Percentiles rank a stretch among this genome's conserved stretches.
phyloP scores from a whole-genome alignment of 2,113 vertebrate species.

The Channa maculata region DNA sequence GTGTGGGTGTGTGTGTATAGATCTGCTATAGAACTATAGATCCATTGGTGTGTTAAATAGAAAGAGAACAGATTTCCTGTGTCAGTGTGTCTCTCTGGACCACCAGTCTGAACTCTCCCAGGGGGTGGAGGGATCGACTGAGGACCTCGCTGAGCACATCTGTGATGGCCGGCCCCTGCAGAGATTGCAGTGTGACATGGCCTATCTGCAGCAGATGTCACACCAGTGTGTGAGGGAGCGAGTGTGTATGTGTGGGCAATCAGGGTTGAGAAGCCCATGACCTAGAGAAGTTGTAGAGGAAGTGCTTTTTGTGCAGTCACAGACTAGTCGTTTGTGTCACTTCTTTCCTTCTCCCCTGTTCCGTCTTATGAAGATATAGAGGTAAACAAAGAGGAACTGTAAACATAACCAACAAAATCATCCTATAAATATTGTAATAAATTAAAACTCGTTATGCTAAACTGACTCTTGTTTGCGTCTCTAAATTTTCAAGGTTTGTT shows the following conservation, averaged over 20 bases:
- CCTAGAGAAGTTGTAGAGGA: conserved; percentile 34
- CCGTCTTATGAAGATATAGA: not conserved
- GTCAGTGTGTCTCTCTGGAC: conserved; percentile 49
- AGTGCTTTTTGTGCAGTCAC: conserved; percentile 22
- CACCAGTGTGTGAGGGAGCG: conserved; percentile 33
- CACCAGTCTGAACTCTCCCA: conserved; percentile 46
- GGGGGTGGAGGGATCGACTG: conserved; percentile 52
- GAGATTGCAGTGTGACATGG: conserved; percentile 63
- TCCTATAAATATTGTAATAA: not conserved
- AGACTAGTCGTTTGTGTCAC: not conserved
- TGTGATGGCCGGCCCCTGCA: conserved; percentile 61
- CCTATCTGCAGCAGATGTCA: conserved; percentile 66
- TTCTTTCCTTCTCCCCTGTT: not conserved
- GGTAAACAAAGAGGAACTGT: not conserved
- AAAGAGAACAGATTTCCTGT: conserved; percentile 64
- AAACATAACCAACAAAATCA: not conserved
- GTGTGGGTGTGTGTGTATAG: conserved; percentile 15
- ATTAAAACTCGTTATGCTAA: not conserved
- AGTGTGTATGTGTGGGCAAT: conserved; percentile 3
- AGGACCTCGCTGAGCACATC: conserved; percentile 70
- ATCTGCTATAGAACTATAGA: conserved; percentile 25
- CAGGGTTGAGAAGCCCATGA: conserved; percentile 48
- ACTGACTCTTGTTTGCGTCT: not conserved
- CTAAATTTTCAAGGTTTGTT: conserved; percentile 1
- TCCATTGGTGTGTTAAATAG: conserved; percentile 32